Percentiles rank a stretch among this genome's conserved stretches.
Evolutionary conservation across 1,140 invertebrate species (phyloP).

Genomic region (Capitella teleta): DNA sequence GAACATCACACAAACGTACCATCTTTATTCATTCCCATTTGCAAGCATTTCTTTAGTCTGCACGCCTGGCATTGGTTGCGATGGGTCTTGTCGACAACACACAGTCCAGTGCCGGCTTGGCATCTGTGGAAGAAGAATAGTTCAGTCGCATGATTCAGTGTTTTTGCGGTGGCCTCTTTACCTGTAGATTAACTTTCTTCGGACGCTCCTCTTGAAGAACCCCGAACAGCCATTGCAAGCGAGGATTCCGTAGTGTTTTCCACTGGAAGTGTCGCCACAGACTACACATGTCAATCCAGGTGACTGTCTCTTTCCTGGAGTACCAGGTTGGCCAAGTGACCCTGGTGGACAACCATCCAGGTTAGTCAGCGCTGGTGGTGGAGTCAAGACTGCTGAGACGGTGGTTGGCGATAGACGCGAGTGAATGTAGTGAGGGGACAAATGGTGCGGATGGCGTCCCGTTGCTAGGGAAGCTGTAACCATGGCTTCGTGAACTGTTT

Average conservation of each 20-base stretch:
- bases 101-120: slow-evolving; percentile 79
- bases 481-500: too few species aligned
- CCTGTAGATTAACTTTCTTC: slow-evolving; percentile 95
- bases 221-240: slow-evolving; percentile 98
- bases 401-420: too few species aligned
- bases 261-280: slow-evolving; percentile 90
- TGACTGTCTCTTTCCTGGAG: slow-evolving; percentile 20
- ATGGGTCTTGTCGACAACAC: slow-evolving; percentile 96
- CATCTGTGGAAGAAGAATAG: slow-evolving; percentile 54
- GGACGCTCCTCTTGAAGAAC: slow-evolving; percentile 94
- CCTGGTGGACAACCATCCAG: too few species aligned
- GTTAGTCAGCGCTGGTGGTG: too few species aligned
- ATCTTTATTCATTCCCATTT: slow-evolving; percentile 99
- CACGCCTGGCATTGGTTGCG: slow-evolving; percentile 97
- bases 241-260: slow-evolving; percentile 97
- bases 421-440: too few species aligned
- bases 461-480: too few species aligned
- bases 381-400: too few species aligned
- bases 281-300: slow-evolving; percentile 64
- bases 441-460: too few species aligned
- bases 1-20: slow-evolving; percentile 71
- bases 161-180: slow-evolving; percentile 28
- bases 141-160: background rate
- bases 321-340: too few species aligned
- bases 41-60: slow-evolving; percentile 90